Conservation (phyloP, 2,113 vertebrate species). For the Macaca nemestrina region DNA sequence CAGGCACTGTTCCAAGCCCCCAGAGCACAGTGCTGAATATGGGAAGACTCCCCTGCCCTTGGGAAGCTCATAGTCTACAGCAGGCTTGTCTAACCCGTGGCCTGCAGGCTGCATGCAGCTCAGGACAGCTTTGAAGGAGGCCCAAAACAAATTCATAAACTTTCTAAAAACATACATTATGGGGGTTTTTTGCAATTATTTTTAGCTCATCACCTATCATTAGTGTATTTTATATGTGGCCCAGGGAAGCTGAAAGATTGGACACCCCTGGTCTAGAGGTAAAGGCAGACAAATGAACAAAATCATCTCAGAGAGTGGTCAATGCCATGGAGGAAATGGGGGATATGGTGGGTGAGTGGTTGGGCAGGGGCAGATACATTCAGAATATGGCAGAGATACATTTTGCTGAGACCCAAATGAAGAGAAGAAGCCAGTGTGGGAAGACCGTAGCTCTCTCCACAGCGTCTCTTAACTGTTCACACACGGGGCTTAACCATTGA, state of each 20-base stretch:
- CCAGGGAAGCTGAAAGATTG: too few relatives aligned
- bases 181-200: too few relatives aligned
- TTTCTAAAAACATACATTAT: too few relatives aligned
- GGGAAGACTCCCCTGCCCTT: neutral
- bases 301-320: neutral
- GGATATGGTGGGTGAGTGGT: accelerated
- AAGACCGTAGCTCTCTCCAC: neutral
- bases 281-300: neutral
- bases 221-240: too few relatives aligned
- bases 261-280: too few relatives aligned
- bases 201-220: too few relatives aligned
- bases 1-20: neutral
- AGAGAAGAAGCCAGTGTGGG: neutral
- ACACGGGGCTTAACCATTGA: accelerated
- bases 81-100: too few relatives aligned
- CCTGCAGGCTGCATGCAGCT: too few relatives aligned
- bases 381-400: neutral
- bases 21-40: neutral
- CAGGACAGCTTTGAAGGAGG: too few relatives aligned
- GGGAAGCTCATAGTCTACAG: neutral
- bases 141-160: too few relatives aligned
- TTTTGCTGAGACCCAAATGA: neutral
- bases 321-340: accelerated
- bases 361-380: neutral
- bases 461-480: neutral